Percentiles rank a stretch among this genome's conserved stretches.
Evolutionary conservation across 2,888 invertebrate species (phyloP).

Genomic region (Hirudinaria manillensis): DNA sequence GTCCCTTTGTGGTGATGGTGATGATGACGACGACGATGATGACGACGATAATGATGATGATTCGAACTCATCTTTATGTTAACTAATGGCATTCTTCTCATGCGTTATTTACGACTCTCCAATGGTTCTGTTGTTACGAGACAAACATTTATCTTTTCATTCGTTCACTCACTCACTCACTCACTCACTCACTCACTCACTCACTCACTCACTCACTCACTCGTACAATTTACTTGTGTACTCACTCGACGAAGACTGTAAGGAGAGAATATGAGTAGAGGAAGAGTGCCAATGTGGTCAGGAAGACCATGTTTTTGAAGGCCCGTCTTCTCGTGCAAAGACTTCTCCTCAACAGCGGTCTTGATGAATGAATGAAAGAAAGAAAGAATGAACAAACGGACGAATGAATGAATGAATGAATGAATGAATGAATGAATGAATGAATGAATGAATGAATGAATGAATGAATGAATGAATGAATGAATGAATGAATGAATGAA

Average conservation of each 20-base stretch:
- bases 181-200: too few relatives aligned
- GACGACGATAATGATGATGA: constrained; percentile 15
- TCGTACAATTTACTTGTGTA: neutral
- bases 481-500: too few relatives aligned
- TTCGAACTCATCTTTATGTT: neutral
- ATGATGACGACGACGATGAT: constrained; percentile 3
- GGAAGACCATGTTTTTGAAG: constrained; percentile 34
- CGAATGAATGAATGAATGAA: neutral
- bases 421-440: constrained; percentile 13
- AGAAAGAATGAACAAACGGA: neutral
- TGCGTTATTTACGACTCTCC: too few relatives aligned
- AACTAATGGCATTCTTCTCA: too few relatives aligned
- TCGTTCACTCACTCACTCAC: too few relatives aligned
- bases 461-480: too few relatives aligned
- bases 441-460: neutral
- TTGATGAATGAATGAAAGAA: neutral
- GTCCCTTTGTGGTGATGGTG: neutral
- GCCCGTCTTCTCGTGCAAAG: constrained; percentile 39
- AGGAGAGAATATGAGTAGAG: constrained; percentile 38
- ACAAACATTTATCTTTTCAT: too few relatives aligned
- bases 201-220: too few relatives aligned
- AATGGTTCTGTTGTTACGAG: too few relatives aligned
- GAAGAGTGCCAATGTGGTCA: constrained; percentile 32
- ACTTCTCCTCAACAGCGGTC: constrained; percentile 36
- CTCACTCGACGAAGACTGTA: constrained; percentile 25